A percentile compares a stretch with the other conserved stretches of the same genome.
Evolutionary conservation across 1,140 invertebrate species (phyloP).

Genomic region (Psilanteris sp.): DNA sequence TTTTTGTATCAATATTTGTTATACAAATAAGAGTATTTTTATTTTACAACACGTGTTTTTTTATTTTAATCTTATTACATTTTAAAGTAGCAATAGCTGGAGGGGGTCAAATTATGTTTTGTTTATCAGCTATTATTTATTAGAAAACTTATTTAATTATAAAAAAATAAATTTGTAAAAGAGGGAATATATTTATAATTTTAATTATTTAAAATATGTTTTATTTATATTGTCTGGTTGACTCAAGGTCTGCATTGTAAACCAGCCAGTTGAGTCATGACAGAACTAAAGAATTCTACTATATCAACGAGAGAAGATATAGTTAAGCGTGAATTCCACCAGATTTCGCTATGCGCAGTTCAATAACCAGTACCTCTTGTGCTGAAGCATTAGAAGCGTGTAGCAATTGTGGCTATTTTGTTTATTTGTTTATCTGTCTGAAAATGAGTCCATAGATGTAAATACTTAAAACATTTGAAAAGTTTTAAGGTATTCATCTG

Average conservation of each 20-base stretch:
- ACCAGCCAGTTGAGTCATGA: conserved; percentile 10
- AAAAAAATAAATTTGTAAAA: no score
- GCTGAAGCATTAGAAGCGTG: neutral
- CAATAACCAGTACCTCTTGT: conserved; percentile 3
- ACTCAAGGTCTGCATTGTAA: conserved; percentile 10
- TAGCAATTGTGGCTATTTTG: neutral
- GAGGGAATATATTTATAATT: no score
- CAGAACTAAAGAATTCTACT: conserved; percentile 20
- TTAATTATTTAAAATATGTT: no score
- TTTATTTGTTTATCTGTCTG: neutral
- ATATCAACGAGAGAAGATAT: conserved; percentile 17
- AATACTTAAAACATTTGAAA: neutral
- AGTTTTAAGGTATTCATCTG: no score
- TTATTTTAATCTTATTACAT: no score
- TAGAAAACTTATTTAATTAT: no score
- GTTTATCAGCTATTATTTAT: no score
- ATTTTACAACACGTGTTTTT: no score
- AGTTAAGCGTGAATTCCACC: conserved; percentile 8
- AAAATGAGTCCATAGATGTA: neutral
- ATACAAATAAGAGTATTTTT: no score
- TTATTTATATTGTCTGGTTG: neutral
- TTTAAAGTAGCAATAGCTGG: no score
- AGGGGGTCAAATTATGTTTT: no score
- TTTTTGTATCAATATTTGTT: no score
- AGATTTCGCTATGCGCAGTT: conserved; percentile 18